Percentiles rank a stretch among this genome's conserved stretches.
phyloP scores from a whole-genome alignment of 2,888 invertebrate genomes.

The Cephus pulcher region DNA sequence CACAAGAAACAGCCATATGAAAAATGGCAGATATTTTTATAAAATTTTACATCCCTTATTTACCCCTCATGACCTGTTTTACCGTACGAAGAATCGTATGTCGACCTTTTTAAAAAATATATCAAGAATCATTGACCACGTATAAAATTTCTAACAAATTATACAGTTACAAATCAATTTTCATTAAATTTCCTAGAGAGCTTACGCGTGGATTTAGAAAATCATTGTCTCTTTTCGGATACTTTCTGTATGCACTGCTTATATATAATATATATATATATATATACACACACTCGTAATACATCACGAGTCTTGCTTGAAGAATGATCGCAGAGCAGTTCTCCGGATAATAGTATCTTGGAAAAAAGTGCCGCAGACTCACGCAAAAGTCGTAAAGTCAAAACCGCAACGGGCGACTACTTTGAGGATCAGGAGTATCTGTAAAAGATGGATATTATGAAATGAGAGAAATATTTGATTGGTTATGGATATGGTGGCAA shows the following conservation, averaged over 20 bases:
- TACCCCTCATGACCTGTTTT: not conserved
- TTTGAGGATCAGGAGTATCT: not conserved
- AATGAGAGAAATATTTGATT: not conserved
- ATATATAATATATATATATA: no score
- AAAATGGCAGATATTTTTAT: not conserved
- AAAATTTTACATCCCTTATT: not conserved
- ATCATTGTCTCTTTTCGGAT: no score
- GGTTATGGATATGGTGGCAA: not conserved
- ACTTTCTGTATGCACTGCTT: no score
- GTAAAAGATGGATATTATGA: not conserved
- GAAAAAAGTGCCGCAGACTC: not conserved
- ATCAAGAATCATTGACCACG: not conserved
- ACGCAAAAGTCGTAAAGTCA: not conserved
- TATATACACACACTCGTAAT: not conserved
- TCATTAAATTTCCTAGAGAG: no score
- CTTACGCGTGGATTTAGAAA: no score
- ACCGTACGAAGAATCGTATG: no score
- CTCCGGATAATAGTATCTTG: not conserved
- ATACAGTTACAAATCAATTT: not conserved
- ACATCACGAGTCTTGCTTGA: not conserved
- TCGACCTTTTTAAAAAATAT: no score
- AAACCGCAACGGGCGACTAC: not conserved
- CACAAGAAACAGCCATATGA: not conserved
- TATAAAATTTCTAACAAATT: not conserved
- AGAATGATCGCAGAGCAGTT: not conserved